These are phyloP conservation scores for Threskiornis aethiopicus DNA, from an alignment of 2,797 vertebrate genomes.

Conservation along the genomic window DNA sequence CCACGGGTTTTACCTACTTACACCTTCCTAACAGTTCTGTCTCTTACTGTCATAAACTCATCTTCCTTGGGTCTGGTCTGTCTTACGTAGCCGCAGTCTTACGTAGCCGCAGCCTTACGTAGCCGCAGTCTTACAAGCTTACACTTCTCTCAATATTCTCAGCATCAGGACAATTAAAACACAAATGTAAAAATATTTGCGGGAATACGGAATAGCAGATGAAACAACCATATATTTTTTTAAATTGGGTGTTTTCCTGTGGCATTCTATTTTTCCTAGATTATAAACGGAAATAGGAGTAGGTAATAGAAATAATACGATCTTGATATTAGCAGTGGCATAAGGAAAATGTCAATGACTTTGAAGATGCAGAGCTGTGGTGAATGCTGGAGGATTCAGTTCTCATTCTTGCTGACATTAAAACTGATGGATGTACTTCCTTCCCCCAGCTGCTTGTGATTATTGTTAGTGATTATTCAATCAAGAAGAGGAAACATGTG, in stretches of 20 bases:
- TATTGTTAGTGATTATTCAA: conserved; percentile 61
- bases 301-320: not conserved
- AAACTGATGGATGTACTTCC: conserved; percentile 50
- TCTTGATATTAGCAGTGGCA: not conserved
- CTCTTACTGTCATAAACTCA: not conserved
- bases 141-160: not conserved
- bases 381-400: not conserved
- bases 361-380: not conserved
- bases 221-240: not conserved
- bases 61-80: not conserved
- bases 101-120: too few relatives aligned
- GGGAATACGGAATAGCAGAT: not conserved
- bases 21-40: not conserved
- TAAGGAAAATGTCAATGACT: not conserved
- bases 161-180: not conserved
- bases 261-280: not conserved
- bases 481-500: conserved; percentile 44
- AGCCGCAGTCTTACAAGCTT: not conserved
- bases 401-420: conserved; percentile 47
- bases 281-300: not conserved
- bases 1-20: not conserved
- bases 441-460: conserved; percentile 60
- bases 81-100: too few relatives aligned
- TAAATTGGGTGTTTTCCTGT: not conserved
- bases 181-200: not conserved